phyloP scores from a whole-genome alignment of 37 sponge, comb jelly and placozoan species.

The Corticium candelabrum region DNA sequence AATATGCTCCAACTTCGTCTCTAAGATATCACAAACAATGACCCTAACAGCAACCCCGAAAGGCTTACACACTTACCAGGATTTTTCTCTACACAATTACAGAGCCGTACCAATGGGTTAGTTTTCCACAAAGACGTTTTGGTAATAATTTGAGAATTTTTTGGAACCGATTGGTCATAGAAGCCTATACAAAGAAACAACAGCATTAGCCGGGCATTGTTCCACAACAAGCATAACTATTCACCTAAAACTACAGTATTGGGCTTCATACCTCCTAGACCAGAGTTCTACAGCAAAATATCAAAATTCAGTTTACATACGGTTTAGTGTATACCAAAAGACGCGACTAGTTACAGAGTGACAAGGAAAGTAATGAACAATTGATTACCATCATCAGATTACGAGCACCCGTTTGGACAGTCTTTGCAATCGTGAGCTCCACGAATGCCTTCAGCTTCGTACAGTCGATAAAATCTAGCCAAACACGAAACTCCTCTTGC shows the following conservation, averaged over 20 bases:
- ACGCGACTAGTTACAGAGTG: neutral
- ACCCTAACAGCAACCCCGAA: no score
- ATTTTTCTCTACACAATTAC: neutral
- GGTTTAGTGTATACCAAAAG: neutral
- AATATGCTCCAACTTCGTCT: no score
- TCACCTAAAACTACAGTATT: slow-evolving; percentile 91
- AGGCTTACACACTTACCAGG: no score
- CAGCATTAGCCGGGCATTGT: neutral
- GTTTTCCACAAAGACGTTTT: neutral
- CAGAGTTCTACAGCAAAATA: slow-evolving; percentile 58
- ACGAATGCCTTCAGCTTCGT: slow-evolving; percentile 91
- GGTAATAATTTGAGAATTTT: no score
- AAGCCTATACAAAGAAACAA: neutral
- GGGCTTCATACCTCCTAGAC: slow-evolving; percentile 98
- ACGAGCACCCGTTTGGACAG: slow-evolving; percentile 62
- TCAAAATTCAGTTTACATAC: neutral
- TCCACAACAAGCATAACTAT: no score
- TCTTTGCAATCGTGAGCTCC: slow-evolving; percentile 62
- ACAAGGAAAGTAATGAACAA: neutral
- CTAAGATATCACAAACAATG: no score
- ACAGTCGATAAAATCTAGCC: slow-evolving; percentile 84
- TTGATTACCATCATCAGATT: slow-evolving; percentile 53
- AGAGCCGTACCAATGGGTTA: neutral
- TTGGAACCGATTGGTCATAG: no score
- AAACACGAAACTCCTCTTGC: slow-evolving; percentile 48